phyloP scores from a whole-genome alignment of 2,888 invertebrate genomes.

The Microplitis manilae region DNA sequence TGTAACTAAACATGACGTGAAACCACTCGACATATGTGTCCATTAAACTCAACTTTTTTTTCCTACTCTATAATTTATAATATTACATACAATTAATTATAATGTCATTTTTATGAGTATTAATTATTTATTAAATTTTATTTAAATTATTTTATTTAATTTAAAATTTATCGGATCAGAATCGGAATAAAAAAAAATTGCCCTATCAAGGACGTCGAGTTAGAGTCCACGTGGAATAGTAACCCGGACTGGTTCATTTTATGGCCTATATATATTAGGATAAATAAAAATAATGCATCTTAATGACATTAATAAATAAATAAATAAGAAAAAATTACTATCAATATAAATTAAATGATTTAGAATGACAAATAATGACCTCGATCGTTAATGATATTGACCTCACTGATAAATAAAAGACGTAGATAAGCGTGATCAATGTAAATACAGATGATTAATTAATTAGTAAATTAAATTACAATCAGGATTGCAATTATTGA shows the following conservation, averaged over 20 bases:
- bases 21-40: constrained; percentile 35
- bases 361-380: neutral
- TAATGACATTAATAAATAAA: no score
- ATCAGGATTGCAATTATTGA: neutral
- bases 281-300: constrained; percentile 25
- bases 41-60: constrained; percentile 22
- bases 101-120: no score
- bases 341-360: neutral
- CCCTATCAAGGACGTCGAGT: constrained; percentile 27
- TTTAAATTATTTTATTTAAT: no score
- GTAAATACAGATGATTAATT: neutral
- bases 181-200: constrained; percentile 1
- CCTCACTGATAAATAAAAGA: neutral
- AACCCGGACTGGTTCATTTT: constrained; percentile 30
- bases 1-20: constrained; percentile 17
- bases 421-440: neutral
- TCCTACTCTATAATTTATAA: neutral
- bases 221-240: constrained; percentile 14
- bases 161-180: no score
- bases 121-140: no score
- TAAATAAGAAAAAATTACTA: neutral
- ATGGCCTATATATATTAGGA: constrained; percentile 12
- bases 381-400: constrained; percentile 1
- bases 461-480: neutral
- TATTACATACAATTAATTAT: no score